These are phyloP conservation scores for Matsumyia berberina DNA, from an alignment of 2,888 invertebrate genomes.

Conservation along the genomic window DNA sequence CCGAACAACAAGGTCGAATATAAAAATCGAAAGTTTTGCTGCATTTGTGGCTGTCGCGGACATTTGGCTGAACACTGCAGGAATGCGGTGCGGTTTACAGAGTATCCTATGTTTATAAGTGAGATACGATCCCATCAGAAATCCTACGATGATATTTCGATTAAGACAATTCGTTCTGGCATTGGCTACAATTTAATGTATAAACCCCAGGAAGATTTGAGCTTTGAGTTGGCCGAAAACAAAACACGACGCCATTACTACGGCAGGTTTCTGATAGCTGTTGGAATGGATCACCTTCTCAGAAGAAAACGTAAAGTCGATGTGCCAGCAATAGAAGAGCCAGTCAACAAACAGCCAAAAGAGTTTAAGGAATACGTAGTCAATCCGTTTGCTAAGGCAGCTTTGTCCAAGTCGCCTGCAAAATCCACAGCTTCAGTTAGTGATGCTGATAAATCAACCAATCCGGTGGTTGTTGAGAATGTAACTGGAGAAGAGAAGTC, in stretches of 20 bases:
- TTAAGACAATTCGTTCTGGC: slow-evolving; percentile 70
- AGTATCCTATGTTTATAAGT: slow-evolving; percentile 79
- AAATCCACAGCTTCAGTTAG: neutral
- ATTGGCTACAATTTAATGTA: slow-evolving; percentile 79
- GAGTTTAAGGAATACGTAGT: slow-evolving; percentile 64
- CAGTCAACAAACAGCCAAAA: slow-evolving; percentile 40
- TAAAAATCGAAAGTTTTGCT: slow-evolving; percentile 85
- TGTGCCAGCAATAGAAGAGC: neutral
- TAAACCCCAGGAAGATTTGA: slow-evolving; percentile 77
- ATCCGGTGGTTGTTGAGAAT: neutral
- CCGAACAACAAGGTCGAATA: slow-evolving; percentile 80
- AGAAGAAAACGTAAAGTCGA: slow-evolving; percentile 70
- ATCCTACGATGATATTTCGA: slow-evolving; percentile 80
- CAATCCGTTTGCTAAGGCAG: slow-evolving; percentile 74
- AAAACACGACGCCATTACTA: slow-evolving; percentile 79
- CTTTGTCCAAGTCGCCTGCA: slow-evolving; percentile 26
- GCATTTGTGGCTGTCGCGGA: slow-evolving; percentile 86
- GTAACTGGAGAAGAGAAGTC: neutral
- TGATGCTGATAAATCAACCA: neutral
- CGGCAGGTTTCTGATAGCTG: slow-evolving; percentile 81
- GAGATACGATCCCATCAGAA: slow-evolving; percentile 82
- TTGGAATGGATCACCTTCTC: slow-evolving; percentile 78
- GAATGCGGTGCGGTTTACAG: slow-evolving; percentile 79
- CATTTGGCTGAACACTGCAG: slow-evolving; percentile 84
- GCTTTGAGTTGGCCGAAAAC: slow-evolving; percentile 79